A percentile compares a stretch with the other conserved stretches of the same genome.
Evolutionary conservation across 2,113 vertebrate genomes (phyloP).

Genomic region (Zapus hudsonius): DNA sequence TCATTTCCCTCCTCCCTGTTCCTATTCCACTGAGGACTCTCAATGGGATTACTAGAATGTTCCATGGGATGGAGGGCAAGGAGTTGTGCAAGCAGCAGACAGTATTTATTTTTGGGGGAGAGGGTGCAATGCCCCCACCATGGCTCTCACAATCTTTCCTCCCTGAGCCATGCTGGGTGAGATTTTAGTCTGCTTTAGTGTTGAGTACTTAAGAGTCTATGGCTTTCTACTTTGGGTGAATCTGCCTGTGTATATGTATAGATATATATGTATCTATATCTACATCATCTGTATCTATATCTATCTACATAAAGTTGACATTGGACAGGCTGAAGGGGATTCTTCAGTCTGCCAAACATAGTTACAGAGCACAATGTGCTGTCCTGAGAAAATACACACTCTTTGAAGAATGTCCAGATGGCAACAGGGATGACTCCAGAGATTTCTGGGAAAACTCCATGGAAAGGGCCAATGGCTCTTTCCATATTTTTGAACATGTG

Average conservation of each 20-base stretch:
- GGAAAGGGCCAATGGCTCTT: conserved; percentile 36
- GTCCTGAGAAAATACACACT: not conserved
- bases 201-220: too few species aligned
- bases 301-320: not conserved
- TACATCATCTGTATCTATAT: not conserved
- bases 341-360: not conserved
- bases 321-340: not conserved
- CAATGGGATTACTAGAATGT: too few species aligned
- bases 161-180: too few species aligned
- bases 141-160: too few species aligned
- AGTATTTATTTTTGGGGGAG: too few species aligned
- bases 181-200: too few species aligned
- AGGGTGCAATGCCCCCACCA: too few species aligned
- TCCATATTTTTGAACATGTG: conserved; percentile 59
- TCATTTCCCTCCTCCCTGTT: too few species aligned
- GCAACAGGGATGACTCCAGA: not conserved
- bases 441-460: not conserved
- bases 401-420: conserved; percentile 52
- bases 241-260: not conserved
- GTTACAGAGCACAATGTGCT: not conserved
- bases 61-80: too few species aligned
- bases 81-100: too few species aligned
- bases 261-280: not conserved
- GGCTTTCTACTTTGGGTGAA: too few species aligned
- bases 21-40: too few species aligned